phyloP scores from a whole-genome alignment of 2,113 vertebrate genomes.

The Microcebus tavaratra region DNA sequence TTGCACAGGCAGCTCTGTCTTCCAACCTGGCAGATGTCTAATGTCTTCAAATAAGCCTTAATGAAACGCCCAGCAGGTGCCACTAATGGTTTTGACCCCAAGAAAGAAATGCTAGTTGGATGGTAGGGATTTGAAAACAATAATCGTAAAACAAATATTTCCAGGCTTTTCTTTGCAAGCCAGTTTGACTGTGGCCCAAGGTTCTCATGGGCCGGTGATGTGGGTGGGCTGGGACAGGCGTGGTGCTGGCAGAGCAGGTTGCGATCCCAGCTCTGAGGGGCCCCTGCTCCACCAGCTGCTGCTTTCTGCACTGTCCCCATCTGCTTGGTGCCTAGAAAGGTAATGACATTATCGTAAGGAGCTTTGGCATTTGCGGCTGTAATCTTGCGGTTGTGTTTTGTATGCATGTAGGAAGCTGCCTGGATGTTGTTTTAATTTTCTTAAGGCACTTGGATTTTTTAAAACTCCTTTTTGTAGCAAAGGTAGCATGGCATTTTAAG shows the following conservation, averaged over 20 bases:
- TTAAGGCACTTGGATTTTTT: neutral
- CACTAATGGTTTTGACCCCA: neutral
- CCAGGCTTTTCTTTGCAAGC: neutral
- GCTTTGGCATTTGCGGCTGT: neutral
- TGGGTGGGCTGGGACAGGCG: neutral
- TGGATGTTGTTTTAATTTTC: neutral
- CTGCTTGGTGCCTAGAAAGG: neutral
- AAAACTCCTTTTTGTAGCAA: neutral
- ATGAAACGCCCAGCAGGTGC: neutral
- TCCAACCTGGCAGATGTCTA: constrained; percentile 58
- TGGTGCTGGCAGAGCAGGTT: neutral
- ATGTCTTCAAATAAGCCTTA: constrained; percentile 59
- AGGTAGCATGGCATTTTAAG: constrained; percentile 33
- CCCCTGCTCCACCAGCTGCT: neutral
- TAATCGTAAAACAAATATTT: constrained; percentile 7
- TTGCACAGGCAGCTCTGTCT: neutral
- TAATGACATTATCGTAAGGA: neutral
- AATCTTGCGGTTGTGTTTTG: neutral
- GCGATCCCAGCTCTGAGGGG: neutral
- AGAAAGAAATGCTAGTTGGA: neutral
- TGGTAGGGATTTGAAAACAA: constrained; percentile 34
- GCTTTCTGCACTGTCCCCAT: neutral
- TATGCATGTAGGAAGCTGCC: neutral
- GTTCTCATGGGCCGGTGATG: neutral
- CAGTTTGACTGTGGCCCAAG: neutral